Percentiles rank a stretch among this genome's conserved stretches.
phyloP scores from a whole-genome alignment of 2,797 vertebrate genomes.

The Tinamus major region DNA sequence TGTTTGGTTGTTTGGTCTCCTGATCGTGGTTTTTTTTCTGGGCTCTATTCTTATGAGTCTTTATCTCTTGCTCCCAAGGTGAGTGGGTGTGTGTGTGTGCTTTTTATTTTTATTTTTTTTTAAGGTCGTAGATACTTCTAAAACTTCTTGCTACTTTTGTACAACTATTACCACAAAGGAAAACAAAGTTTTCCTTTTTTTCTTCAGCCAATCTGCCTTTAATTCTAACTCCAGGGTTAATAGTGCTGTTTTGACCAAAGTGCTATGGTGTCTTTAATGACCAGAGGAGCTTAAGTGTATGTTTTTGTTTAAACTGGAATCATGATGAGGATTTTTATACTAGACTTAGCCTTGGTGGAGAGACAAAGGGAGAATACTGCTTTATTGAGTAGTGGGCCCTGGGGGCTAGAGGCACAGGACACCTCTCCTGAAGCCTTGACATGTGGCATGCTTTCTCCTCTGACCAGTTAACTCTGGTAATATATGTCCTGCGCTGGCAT shows the following conservation, averaged over 20 bases:
- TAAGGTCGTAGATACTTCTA: background rate
- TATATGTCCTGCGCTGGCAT: background rate
- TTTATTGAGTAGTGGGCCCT: background rate
- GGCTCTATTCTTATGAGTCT: background rate
- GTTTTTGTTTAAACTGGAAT: background rate
- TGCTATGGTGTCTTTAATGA: background rate
- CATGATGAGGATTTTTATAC: accelerated
- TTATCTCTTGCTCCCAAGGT: background rate
- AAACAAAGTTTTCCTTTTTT: background rate
- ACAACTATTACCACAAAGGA: background rate
- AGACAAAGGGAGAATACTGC: background rate
- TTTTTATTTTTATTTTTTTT: background rate
- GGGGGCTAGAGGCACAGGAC: background rate
- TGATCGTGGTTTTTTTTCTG: background rate
- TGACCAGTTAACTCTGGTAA: background rate
- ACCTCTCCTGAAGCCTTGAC: background rate
- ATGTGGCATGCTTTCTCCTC: accelerated
- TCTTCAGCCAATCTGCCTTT: background rate
- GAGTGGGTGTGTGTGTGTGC: background rate
- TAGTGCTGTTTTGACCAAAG: background rate
- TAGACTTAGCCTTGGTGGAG: background rate
- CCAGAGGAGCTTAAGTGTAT: background rate
- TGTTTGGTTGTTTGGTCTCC: background rate
- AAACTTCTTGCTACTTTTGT: background rate
- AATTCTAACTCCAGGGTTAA: background rate